Conservation (phyloP, 2,797 vertebrate species). For the Kryptolebias ocellatus region DNA sequence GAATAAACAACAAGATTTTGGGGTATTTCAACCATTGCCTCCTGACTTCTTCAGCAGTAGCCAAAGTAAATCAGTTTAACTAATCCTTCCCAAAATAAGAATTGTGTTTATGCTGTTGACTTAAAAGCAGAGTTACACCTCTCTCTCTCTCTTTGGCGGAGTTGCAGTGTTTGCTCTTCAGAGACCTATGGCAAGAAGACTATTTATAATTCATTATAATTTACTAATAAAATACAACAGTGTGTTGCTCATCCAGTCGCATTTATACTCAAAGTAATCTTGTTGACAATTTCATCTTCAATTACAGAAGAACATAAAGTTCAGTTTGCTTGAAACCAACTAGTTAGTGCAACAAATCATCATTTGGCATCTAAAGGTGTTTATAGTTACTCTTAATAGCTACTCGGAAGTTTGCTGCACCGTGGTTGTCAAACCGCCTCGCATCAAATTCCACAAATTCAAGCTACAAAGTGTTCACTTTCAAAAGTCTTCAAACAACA, state of each 20-base stretch:
- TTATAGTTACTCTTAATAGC: too few species aligned
- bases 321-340: background rate
- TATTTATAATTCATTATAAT: background rate
- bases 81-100: background rate
- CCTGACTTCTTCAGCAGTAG: slow-evolving; percentile 12
- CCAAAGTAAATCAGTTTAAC: slow-evolving; percentile 4
- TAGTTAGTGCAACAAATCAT: background rate
- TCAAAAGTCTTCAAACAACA: too few species aligned
- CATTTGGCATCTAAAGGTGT: too few species aligned
- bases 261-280: background rate
- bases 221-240: background rate
- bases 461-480: too few species aligned
- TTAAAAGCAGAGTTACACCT: background rate
- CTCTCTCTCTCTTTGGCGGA: background rate
- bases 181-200: background rate
- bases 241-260: background rate
- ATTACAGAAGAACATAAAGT: background rate
- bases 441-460: too few species aligned
- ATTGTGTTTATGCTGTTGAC: background rate
- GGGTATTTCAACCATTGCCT: slow-evolving; percentile 5
- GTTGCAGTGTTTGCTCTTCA: background rate
- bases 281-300: background rate
- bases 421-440: too few species aligned
- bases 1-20: slow-evolving; percentile 23
- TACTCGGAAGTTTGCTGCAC: too few species aligned